Evolutionary conservation across 2,888 invertebrate genomes (phyloP).

Genomic region (Hirtodrosophila cameraria): DNA sequence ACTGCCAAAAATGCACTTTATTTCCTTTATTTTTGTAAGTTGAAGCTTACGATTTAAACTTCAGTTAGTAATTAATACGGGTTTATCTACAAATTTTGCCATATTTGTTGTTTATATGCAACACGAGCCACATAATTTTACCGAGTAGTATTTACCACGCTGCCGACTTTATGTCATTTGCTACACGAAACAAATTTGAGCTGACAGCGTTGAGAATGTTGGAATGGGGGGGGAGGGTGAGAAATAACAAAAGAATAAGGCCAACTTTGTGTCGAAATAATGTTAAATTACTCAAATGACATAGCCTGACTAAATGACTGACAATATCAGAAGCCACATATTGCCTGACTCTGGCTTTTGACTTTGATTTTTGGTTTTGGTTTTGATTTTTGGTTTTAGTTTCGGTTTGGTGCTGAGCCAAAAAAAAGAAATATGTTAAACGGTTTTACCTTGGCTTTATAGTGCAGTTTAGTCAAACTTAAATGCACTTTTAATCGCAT

Average conservation of each 20-base stretch:
- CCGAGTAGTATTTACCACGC: slow-evolving; percentile 34
- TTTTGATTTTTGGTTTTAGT: slow-evolving; percentile 15
- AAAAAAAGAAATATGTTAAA: slow-evolving; percentile 32
- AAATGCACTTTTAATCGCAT: slow-evolving; percentile 38
- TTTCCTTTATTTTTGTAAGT: slow-evolving; percentile 4
- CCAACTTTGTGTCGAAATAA: slow-evolving; percentile 55
- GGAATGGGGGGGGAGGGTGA: neutral
- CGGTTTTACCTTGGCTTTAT: slow-evolving; percentile 18
- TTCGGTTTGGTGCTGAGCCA: slow-evolving; percentile 26
- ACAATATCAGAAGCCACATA: slow-evolving; percentile 30
- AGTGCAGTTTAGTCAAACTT: slow-evolving; percentile 35
- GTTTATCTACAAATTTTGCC: slow-evolving; percentile 26
- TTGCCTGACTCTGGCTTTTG: slow-evolving; percentile 21
- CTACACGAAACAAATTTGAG: slow-evolving; percentile 51
- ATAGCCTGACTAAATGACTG: slow-evolving; percentile 45
- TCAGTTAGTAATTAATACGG: slow-evolving; percentile 36
- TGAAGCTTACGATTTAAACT: slow-evolving; percentile 3
- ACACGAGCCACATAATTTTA: slow-evolving; percentile 9
- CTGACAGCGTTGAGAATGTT: slow-evolving; percentile 32
- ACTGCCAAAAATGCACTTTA: neutral
- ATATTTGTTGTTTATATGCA: neutral
- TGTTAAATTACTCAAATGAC: slow-evolving; percentile 54
- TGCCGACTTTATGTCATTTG: slow-evolving; percentile 39
- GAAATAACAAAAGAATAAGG: slow-evolving; percentile 10
- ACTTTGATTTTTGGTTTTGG: neutral